Base-by-base conservation (phyloP, 1,140 invertebrate genomes). In the Dermatophagoides farinae region DNA sequence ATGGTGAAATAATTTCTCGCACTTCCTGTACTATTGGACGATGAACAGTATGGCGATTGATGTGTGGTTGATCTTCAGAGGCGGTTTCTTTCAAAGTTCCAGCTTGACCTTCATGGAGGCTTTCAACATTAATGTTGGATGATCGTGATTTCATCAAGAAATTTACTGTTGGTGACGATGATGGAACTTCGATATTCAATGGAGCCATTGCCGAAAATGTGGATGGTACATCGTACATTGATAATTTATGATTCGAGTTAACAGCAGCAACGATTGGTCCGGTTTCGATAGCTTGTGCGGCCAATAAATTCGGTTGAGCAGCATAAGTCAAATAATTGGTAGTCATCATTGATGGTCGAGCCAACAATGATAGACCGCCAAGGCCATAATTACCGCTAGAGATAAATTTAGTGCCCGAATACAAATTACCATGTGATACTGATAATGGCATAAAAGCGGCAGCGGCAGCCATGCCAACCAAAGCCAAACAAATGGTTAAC, bases 1-100 rank as follows among this genome's bases (percentile, higher is more conserved):
- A 61, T 16, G 59, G 59, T 20, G 20, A 10, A 54, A 61, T 61
- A 14, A 61, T 31, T 60, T 61, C 59, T 2, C 20, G 16, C 8
- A 61, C 50, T 43, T 59, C 14, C 31, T 61, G 59, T n/a, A 61
- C 20, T 6, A 61, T 60, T 60, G 59, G 59, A 25, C 41, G 22
- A 12, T n/a, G n/a, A 1, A 61, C 57, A n/a, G 23, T 40, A 37
- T 61, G 59, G 2, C 20, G 12, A 9, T 16, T 12, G 4, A 58
- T 25, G 20, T 61, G 59, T 16, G 59, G 23, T 23, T 61, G 11
- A 61, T 61, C 59, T n/a, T 31, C 55, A 2, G 59, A 61, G n/a
- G 59, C 6, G 6, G 59, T 40, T n/a, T 61, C 53, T 25, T 57
- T 9, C 18, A 14, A 38, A 1, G 12, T 2, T 14, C 59, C 59